Conservation (phyloP, 2,888 invertebrate genomes). For the Galeruca laticollis region DNA sequence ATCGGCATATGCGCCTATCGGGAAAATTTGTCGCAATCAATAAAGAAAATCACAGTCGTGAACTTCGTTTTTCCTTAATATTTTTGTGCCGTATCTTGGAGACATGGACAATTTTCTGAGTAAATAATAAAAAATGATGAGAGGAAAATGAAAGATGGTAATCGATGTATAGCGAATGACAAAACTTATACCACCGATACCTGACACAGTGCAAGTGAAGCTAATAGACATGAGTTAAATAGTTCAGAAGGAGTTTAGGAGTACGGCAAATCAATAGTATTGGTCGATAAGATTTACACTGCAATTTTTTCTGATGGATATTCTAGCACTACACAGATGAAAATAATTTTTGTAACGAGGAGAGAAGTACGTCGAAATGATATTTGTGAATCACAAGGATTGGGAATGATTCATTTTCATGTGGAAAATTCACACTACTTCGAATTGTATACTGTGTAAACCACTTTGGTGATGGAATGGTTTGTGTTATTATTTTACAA, state of each 20-base stretch:
- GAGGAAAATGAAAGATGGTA: conserved; percentile 23
- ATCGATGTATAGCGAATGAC: conserved; percentile 19
- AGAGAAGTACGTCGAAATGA: no score
- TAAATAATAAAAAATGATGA: conserved; percentile 18
- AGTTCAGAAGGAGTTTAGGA: conserved; percentile 13
- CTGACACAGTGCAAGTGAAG: conserved; percentile 31
- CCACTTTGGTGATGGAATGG: no score
- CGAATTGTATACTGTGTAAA: no score
- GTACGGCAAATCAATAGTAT: not conserved
- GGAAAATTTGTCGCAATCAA: not conserved
- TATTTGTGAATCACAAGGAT: no score
- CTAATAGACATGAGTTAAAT: conserved; percentile 24
- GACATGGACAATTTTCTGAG: conserved; percentile 27
- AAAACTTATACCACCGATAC: conserved; percentile 28
- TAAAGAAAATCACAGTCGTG: not conserved
- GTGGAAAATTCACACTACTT: no score
- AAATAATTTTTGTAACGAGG: no score
- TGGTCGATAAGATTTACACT: no score
- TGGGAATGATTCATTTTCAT: no score
- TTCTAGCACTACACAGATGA: no score
- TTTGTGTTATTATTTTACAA: no score
- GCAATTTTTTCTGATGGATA: no score
- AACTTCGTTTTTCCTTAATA: conserved; percentile 20
- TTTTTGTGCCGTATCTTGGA: conserved; percentile 13
- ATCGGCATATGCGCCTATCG: no score